Evolutionary conservation across 2,113 vertebrate species (phyloP).

Genomic region (Prochilodus magdalenae): DNA sequence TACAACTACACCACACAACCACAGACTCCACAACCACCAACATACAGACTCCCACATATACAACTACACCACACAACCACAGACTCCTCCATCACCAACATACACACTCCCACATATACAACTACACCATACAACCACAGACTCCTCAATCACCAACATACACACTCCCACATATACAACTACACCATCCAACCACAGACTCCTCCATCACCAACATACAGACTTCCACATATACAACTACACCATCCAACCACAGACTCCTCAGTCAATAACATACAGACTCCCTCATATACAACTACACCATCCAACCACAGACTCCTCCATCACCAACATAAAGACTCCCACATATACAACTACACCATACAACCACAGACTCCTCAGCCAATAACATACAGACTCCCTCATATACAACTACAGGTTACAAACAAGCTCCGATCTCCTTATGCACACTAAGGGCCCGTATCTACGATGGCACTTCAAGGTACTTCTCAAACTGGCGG

Average conservation of each 20-base stretch:
- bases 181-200: background rate
- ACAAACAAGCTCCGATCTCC: slow-evolving; percentile 6
- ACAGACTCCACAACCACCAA: background rate
- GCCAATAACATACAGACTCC: no score
- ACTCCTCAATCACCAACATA: no score
- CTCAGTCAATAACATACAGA: no score
- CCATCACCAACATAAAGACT: background rate
- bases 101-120: no score
- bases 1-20: no score
- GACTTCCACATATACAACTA: background rate
- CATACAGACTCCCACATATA: background rate
- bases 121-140: no score
- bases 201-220: background rate
- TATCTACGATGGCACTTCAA: slow-evolving; percentile 46
- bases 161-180: no score
- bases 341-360: background rate
- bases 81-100: no score
- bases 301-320: background rate
- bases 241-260: background rate
- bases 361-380: no score
- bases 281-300: no score
- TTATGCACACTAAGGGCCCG: background rate
- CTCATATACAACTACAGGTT: no score
- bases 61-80: background rate
- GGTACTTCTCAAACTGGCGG: slow-evolving; percentile 77